Base-by-base conservation (phyloP, 2,888 invertebrate species). In the Teleogryllus oceanicus region DNA sequence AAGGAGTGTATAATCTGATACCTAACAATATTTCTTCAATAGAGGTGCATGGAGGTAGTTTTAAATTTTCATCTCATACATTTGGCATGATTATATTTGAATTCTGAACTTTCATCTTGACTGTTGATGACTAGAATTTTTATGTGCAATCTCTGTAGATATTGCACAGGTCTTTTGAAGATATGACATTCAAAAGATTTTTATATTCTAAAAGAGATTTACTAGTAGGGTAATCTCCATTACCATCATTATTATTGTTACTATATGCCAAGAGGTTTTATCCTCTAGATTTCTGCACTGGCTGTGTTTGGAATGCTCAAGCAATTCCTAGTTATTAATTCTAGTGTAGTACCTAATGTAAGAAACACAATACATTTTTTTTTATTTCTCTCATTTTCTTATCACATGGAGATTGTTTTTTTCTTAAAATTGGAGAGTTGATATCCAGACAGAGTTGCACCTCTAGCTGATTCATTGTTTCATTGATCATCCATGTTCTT, bases 301-400 rank as follows among this genome's bases (percentile, higher is more conserved):
- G 62, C 62, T 62, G 62, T 62, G 62, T 62, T 62, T n/a, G 62
- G 62, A 62, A 62, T 62, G 62, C 62, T 62, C 62, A 62, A 62
- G 62, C 62, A 62, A 62, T 62, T 62, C 62, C 62, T 18, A 18
- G 62, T 62, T 18, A 18, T 37, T 37, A 37, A 37, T 37, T 37
- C 37, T 37, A 37, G 37, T 37, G 37, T 37, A 37, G 37, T 37
- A 37, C 37, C 37, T 37, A 37, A 37, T 37, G 37, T 37, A 37
- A 37, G 37, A 37, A 37, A 37, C 37, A 37, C 37, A 37, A 37
- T 37, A 37, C 5, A 37, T 37, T 37, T 37, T 21, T 21, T 37
- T 37, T 37, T 5, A 37, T 37, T 37, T 37, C 37, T 37, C 37
- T 37, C 37, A 37, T 37, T 37, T 37, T 37, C 8, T 5, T 37